Percentiles rank a stretch among this genome's conserved stretches.
Evolutionary conservation across 2,888 invertebrate species (phyloP).

Genomic region (Neuroscelio doddi): DNA sequence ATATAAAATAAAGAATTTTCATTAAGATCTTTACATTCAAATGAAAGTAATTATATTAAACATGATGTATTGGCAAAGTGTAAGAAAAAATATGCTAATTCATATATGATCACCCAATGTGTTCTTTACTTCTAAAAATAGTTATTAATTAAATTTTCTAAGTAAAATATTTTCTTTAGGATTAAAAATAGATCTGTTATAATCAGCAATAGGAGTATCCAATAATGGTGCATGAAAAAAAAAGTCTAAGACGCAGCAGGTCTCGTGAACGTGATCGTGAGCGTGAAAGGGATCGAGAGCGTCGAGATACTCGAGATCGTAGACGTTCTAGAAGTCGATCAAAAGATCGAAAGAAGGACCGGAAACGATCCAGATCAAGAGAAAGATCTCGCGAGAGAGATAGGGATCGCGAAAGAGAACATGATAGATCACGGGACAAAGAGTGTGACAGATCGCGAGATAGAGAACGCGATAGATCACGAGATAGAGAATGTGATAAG

Average conservation of each 20-base stretch:
- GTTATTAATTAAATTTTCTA: too few relatives aligned
- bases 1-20: too few relatives aligned
- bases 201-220: too few relatives aligned
- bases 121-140: too few relatives aligned
- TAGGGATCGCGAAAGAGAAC: slow-evolving; percentile 62
- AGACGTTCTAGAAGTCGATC: slow-evolving; percentile 62
- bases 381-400: slow-evolving; percentile 56
- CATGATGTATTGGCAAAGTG: too few relatives aligned
- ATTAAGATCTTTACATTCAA: too few relatives aligned
- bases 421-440: slow-evolving; percentile 71
- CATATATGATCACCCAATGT: too few relatives aligned
- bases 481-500: slow-evolving; percentile 51
- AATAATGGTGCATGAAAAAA: slow-evolving; percentile 73
- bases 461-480: slow-evolving; percentile 50
- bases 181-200: too few relatives aligned
- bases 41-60: too few relatives aligned
- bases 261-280: slow-evolving; percentile 70
- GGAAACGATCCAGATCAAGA: slow-evolving; percentile 65
- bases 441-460: slow-evolving; percentile 64
- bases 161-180: too few relatives aligned
- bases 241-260: slow-evolving; percentile 72
- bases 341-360: slow-evolving; percentile 62
- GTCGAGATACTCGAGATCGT: slow-evolving; percentile 65
- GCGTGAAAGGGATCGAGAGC: slow-evolving; percentile 69
- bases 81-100: too few relatives aligned